Evolutionary conservation across 2,113 vertebrate species (phyloP), one percentile per base, ranked within the genome.

Genomic region (Ciconia maguari): DNA sequence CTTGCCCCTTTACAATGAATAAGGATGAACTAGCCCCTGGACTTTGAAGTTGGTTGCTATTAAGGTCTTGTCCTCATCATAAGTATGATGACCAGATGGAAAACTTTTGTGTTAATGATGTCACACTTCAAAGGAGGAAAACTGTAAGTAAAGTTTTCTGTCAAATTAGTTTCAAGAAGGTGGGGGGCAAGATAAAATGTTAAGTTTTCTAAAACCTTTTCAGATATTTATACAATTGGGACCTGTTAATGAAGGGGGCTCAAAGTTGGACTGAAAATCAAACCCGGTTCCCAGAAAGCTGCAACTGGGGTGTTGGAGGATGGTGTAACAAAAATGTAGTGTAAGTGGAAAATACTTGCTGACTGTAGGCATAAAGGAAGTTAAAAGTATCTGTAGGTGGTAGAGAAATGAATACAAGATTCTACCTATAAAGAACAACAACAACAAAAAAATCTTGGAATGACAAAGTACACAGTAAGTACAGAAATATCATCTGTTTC

Each of bases 21-120:
- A 13, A 12, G 68, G 21, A 6, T 16, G 34, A 52, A 2, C 21
- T 6, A 6, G 17, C 25, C 29, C 1, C 54, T 16, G 54, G 41
- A 5, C 49, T n/a, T 13, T 4, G 22, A 7, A 18, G 32, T 2
- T 25, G 55, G 13, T 10, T 30, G 36, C 42, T 12, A 0, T 26
- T 30, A 16, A 15, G 58, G 36, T 8, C 29, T 46, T 41, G 42
- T n/a, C 48, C 11, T 58, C 48, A 8, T 27, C 26, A 0, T 9
- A 27, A 52, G 36, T 9, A 3, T 1, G 16, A 25, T 13, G 32
- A 66, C 42, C 65, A 46, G 66, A 8, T 22, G 20, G 30, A 49
- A 32, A 26, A 13, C 16, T 9, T 9, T 1, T 20, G 44, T 71
- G 57, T 65, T 48, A 57, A 22, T 15, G 22, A 10, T 25, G 29